These are phyloP conservation scores for Phacellophora camtschatica DNA, from an alignment of 30 jellyfish, hydroid and myxozoan species.

Conservation along the genomic window DNA sequence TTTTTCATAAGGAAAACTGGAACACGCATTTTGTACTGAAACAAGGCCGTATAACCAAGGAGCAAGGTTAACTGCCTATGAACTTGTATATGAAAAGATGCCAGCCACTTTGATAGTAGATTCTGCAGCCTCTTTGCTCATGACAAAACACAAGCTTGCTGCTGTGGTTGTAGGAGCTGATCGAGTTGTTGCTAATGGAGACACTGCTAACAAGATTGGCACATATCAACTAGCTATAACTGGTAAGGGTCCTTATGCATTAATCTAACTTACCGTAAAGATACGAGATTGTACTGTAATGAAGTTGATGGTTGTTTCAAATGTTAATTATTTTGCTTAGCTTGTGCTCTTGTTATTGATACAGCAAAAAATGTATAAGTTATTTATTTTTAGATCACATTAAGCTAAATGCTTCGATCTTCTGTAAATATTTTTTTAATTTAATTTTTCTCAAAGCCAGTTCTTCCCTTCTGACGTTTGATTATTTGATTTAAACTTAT, in stretches of 20 bases:
- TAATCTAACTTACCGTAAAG: background rate
- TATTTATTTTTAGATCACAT: too few relatives aligned
- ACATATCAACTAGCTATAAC: slow-evolving; percentile 90
- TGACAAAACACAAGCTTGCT: slow-evolving; percentile 66
- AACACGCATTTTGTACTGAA: slow-evolving; percentile 91
- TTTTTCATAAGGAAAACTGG: slow-evolving; percentile 10
- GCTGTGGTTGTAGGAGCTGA: slow-evolving; percentile 98
- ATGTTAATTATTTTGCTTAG: too few relatives aligned
- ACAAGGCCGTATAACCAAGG: slow-evolving; percentile 97
- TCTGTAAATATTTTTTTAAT: too few relatives aligned
- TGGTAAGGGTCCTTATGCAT: background rate
- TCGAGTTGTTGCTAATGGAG: slow-evolving; percentile 94
- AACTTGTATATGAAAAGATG: slow-evolving; percentile 74
- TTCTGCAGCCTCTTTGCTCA: slow-evolving; percentile 84
- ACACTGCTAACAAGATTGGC: slow-evolving; percentile 95
- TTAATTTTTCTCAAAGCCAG: too few relatives aligned
- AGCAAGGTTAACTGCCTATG: slow-evolving; percentile 93
- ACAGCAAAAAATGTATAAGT: too few relatives aligned
- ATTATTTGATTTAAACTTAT: too few relatives aligned
- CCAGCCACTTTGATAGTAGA: slow-evolving; percentile 89
- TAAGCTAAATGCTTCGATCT: too few relatives aligned
- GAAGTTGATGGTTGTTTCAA: too few relatives aligned
- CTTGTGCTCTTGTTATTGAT: too few relatives aligned
- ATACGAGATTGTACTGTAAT: too few relatives aligned
- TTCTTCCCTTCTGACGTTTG: too few relatives aligned